Percentiles rank a stretch among this genome's conserved stretches.
These are phyloP conservation scores for Copsychus sechellarum DNA, from an alignment of 2,113 vertebrate species.

Conservation along the genomic window DNA sequence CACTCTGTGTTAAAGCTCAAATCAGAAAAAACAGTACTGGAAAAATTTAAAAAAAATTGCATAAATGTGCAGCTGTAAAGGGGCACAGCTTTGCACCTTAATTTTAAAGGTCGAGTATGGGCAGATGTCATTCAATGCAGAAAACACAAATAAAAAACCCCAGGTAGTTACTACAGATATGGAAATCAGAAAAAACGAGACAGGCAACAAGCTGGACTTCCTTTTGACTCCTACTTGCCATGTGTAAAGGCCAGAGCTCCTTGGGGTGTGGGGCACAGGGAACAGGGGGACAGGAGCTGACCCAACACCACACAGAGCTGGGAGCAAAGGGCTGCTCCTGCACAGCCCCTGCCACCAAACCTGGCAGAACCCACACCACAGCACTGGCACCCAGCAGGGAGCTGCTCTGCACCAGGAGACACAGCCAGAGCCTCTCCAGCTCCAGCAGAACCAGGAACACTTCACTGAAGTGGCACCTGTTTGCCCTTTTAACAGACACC, in stretches of 20 bases:
- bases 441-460: not conserved
- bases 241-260: fast-evolving
- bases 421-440: not conserved
- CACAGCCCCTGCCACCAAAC: not conserved
- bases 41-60: not conserved
- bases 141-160: not conserved
- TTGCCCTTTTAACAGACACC: not conserved
- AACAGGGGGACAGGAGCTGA: not conserved
- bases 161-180: not conserved
- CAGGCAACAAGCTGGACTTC: not conserved
- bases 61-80: not conserved
- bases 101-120: not conserved
- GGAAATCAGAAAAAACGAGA: not conserved
- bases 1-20: not conserved
- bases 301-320: fast-evolving
- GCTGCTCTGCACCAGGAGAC: not conserved
- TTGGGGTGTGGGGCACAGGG: not conserved
- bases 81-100: not conserved
- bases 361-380: not conserved
- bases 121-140: not conserved
- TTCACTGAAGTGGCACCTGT: not conserved
- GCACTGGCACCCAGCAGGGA: not conserved
- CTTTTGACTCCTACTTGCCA: not conserved
- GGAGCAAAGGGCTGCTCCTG: not conserved
- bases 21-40: not conserved